Percentiles rank a stretch among this genome's conserved stretches.
These are phyloP conservation scores for Schrankia costaestrigalis DNA, from an alignment of 2,888 invertebrate genomes.

Conservation along the genomic window DNA sequence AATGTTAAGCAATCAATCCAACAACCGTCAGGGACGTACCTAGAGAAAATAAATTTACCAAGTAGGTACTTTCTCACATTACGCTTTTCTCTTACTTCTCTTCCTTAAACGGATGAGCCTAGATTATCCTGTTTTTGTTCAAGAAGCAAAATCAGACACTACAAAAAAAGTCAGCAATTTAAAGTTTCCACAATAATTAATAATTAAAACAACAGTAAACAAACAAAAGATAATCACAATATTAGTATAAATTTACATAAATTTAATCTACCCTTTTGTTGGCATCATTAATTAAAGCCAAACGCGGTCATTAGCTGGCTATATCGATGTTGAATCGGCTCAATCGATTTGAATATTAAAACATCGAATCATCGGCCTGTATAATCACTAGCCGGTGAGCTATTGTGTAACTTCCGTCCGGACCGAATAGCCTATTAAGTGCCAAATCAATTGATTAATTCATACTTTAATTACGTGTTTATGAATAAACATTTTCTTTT, in stretches of 20 bases:
- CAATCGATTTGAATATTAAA: slow-evolving; percentile 54
- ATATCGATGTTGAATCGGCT: slow-evolving; percentile 34
- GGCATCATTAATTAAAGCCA: slow-evolving; percentile 35
- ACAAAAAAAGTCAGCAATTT: neutral
- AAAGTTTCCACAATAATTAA: neutral
- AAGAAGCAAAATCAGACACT: no score
- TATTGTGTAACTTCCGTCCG: slow-evolving; percentile 54
- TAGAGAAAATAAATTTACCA: no score
- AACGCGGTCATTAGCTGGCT: slow-evolving; percentile 44
- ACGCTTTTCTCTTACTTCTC: no score
- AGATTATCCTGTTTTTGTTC: no score
- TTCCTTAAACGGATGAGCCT: no score
- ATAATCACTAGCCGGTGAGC: slow-evolving; percentile 43
- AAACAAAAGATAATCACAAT: slow-evolving; percentile 1
- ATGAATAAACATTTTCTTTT: slow-evolving; percentile 7
- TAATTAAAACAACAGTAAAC: neutral
- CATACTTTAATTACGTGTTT: slow-evolving; percentile 25
- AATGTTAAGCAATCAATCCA: no score
- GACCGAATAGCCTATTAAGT: slow-evolving; percentile 27
- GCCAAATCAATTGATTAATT: slow-evolving; percentile 27
- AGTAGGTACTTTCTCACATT: no score
- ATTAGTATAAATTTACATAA: slow-evolving; percentile 17
- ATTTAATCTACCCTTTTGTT: slow-evolving; percentile 17
- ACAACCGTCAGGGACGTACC: no score
- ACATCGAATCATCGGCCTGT: slow-evolving; percentile 47